Percentiles rank a stretch among this genome's conserved stretches.
Evolutionary conservation across 2,888 invertebrate genomes (phyloP).

Genomic region (Drosophila heteroneura): DNA sequence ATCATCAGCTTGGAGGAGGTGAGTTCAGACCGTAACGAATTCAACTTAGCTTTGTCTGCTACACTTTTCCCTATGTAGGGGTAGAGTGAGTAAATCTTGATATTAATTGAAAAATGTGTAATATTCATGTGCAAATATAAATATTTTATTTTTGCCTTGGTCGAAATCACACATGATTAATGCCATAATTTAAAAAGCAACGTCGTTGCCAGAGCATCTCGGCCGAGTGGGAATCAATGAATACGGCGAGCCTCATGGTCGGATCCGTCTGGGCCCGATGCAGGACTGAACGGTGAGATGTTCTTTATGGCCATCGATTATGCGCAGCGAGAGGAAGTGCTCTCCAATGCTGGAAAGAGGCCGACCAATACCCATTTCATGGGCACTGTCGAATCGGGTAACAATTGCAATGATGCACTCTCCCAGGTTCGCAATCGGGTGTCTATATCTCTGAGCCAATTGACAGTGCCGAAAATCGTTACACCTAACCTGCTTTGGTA

Average conservation of each 20-base stretch:
- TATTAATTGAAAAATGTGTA: not conserved
- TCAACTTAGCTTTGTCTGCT: not conserved
- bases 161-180: slow-evolving; percentile 21
- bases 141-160: slow-evolving; percentile 32
- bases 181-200: slow-evolving; percentile 38
- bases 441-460: slow-evolving; percentile 33
- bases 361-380: slow-evolving; percentile 28
- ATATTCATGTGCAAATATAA: not conserved
- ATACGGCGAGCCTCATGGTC: slow-evolving; percentile 31
- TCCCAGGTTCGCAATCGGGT: slow-evolving; percentile 42
- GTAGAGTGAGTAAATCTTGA: not conserved
- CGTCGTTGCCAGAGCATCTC: slow-evolving; percentile 14
- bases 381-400: slow-evolving; percentile 30
- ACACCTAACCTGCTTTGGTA: slow-evolving; percentile 11
- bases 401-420: slow-evolving; percentile 30
- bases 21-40: not conserved
- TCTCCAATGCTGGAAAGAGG: slow-evolving; percentile 24
- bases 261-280: slow-evolving; percentile 18
- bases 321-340: slow-evolving; percentile 3
- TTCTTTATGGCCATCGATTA: slow-evolving; percentile 28
- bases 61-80: not conserved
- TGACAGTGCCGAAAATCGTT: slow-evolving; percentile 18
- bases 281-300: slow-evolving; percentile 18
- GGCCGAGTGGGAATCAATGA: slow-evolving; percentile 33
- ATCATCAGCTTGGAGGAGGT: not conserved